Percentiles rank a stretch among this genome's conserved stretches.
phyloP scores from a whole-genome alignment of 2,888 invertebrate species.

The Trilocha varians region DNA sequence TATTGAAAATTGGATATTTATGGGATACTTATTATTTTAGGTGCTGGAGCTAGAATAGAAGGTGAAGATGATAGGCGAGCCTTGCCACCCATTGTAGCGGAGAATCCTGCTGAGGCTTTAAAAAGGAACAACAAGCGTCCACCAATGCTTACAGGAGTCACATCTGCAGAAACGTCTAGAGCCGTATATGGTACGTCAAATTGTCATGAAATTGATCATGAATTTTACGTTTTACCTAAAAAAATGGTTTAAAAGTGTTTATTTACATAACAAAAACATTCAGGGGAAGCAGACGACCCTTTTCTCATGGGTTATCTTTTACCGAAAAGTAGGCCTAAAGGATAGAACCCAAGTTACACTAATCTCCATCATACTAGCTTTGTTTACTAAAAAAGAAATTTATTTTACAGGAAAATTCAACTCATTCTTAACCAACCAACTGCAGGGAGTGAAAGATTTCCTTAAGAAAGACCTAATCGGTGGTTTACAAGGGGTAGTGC shows the following conservation, averaged over 20 bases:
- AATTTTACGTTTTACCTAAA: too few relatives aligned
- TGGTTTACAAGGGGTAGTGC: slow-evolving; percentile 42
- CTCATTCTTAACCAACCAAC: slow-evolving; percentile 39
- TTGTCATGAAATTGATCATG: too few relatives aligned
- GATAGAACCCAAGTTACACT: too few relatives aligned
- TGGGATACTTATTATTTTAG: slow-evolving; percentile 20
- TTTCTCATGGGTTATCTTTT: too few relatives aligned
- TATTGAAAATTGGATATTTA: too few relatives aligned
- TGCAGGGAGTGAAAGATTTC: slow-evolving; percentile 46
- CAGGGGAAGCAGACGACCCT: too few relatives aligned
- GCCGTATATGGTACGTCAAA: slow-evolving; percentile 73
- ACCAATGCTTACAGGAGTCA: slow-evolving; percentile 82
- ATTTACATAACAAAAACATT: too few relatives aligned
- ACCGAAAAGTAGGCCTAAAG: too few relatives aligned
- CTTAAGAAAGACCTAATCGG: slow-evolving; percentile 57
- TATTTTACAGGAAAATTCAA: slow-evolving; percentile 44
- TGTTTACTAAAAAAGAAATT: too few relatives aligned
- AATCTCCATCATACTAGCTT: too few relatives aligned
- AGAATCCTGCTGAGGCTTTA: slow-evolving; percentile 75
- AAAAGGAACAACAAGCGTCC: slow-evolving; percentile 68
- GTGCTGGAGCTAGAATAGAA: slow-evolving; percentile 80
- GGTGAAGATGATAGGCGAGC: slow-evolving; percentile 77
- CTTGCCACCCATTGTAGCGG: slow-evolving; percentile 77
- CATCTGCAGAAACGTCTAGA: slow-evolving; percentile 79
- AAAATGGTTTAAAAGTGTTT: too few relatives aligned